A percentile compares a stretch with the other conserved stretches of the same genome.
Evolutionary conservation across 1,140 invertebrate genomes (phyloP).

Genomic region (Anadara kagoshimensis): DNA sequence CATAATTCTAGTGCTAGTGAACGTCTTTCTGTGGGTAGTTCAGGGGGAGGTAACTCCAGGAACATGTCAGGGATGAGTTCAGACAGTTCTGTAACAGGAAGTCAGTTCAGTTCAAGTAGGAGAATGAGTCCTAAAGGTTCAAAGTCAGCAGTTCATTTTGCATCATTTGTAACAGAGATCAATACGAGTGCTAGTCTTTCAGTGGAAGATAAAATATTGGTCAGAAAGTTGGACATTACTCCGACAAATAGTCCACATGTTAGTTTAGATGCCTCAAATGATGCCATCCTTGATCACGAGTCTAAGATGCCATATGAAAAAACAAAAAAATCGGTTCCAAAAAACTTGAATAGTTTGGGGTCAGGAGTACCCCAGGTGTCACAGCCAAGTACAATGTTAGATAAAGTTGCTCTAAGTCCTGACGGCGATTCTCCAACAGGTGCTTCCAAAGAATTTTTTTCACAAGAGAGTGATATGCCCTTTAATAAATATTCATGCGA

Average conservation of each 20-base stretch:
- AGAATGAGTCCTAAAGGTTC: slow-evolving; percentile 64
- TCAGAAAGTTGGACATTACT: slow-evolving; percentile 52
- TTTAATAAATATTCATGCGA: slow-evolving; percentile 50
- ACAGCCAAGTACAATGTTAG: slow-evolving; percentile 44
- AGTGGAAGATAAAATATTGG: slow-evolving; percentile 55
- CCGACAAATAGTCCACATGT: slow-evolving; percentile 47
- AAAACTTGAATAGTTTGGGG: slow-evolving; percentile 29
- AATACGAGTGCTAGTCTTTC: slow-evolving; percentile 61
- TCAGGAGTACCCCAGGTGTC: slow-evolving; percentile 25
- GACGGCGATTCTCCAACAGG: slow-evolving; percentile 52
- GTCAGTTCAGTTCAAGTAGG: slow-evolving; percentile 30
- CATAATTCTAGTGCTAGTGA: slow-evolving; percentile 17
- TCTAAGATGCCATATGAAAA: background rate
- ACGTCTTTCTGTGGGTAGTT: slow-evolving; percentile 11
- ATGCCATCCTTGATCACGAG: background rate
- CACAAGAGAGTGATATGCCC: slow-evolving; percentile 35
- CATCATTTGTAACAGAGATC: slow-evolving; percentile 57
- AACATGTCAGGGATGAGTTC: slow-evolving; percentile 41
- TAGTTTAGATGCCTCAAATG: background rate
- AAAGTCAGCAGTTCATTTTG: slow-evolving; percentile 67
- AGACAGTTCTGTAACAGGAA: slow-evolving; percentile 43
- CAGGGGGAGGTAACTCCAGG: slow-evolving; percentile 19
- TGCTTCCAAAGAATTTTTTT: slow-evolving; percentile 39
- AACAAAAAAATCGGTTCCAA: slow-evolving; percentile 27
- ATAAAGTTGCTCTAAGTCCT: slow-evolving; percentile 57